Evolutionary conservation across 37 sponge, comb jelly and placozoan species (phyloP), one percentile per base, ranked within the genome.

Genomic region (Halichondria panicea): DNA sequence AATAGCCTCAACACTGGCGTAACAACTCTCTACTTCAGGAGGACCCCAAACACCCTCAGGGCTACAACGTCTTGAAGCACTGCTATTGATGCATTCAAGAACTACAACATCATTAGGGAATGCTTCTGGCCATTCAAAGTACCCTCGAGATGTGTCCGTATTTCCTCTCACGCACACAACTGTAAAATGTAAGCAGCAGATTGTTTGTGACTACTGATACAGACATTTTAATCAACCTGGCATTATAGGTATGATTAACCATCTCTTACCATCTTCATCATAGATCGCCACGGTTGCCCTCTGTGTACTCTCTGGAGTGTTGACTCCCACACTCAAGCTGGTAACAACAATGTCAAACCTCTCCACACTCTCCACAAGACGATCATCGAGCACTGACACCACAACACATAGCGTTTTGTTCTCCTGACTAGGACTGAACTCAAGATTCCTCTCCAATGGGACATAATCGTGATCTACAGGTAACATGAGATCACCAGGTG

Each of bases 191-290:
- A 45, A 24, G 24, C 18, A 55, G 36, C 3, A 43, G 57, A 15
- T 15, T 48, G 52, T 15, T 15, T 48, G 52, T 15, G 11, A 48
- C 52, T 48, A 48, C 52, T 18, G 11, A 15, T 48, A 48, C 52
- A 48, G 11, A 15, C 52, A 48, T 15, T 11, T 48, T 15, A 48
- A 11, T 48, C 11, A 48, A 48, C 52, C 18, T 35, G 42, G 38
- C n/a, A 36, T 28, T 18, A 35, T 40, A 43, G 22, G 5, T 4
- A 63, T 3, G 19, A 4, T 28, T 4, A 2, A 3, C 3, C n/a
- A n/a, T n/a, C n/a, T n/a, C 54, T 25, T 70, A 79, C 80, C 70
- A 69, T 79, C 80, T 55, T 70, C 59, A 24, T 79, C 80, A n/a
- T 42, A 58, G 61, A 79, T 79, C 48, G 48, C 56, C 43, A 79